Evolutionary conservation across 2,797 vertebrate genomes (phyloP), one percentile per base, ranked within the genome.

Genomic region (Cryptoprocta ferox): DNA sequence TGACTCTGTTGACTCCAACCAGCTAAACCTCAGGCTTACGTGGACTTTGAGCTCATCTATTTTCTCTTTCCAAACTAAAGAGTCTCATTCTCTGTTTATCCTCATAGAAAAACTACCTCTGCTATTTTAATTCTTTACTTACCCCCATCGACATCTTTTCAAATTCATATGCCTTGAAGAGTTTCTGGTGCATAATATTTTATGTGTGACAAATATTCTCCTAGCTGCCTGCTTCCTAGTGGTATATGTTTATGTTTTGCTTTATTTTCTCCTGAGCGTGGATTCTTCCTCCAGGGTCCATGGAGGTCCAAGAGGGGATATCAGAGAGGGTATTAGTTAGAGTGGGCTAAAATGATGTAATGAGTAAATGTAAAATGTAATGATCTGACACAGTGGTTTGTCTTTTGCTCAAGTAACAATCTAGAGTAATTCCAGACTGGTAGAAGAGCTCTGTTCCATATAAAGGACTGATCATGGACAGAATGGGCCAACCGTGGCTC

Each of bases 101-200:
- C 50, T 88, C n/a, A 56, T 28, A n/a, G 79, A 61, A 83, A 84
- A 89, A 78, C 65, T 30, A 50, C 26, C 66, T 81, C 61, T 81
- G 81, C 42, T 84, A 39, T 76, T 91, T 94, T 85, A 88, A 87
- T 42, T 78, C 18, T 71, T 86, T 48, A n/a, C 79, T 82, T 56
- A 42, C 35, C 68, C 65, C 53, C 82, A 45, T 39, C 65, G n/a
- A 93, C 65, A 24, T 30, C 6, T 61, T 84, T 85, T 66, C 30
- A 18, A 95, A 84, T 53, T 48, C 16, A 26, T 59, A 63, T 35
- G 26, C 19, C 26, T 95, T 37, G 66, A 68, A 75, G 71, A 92
- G 48, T 75, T 88, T 85, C 68, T 65, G 42, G 32, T 63, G 37
- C 19, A 37, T 18, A 12, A 13, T 37, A 78, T 68, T 79, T 65